Base-by-base conservation (phyloP, 2,113 vertebrate genomes). In the Nothocercus nigrocapillus region DNA sequence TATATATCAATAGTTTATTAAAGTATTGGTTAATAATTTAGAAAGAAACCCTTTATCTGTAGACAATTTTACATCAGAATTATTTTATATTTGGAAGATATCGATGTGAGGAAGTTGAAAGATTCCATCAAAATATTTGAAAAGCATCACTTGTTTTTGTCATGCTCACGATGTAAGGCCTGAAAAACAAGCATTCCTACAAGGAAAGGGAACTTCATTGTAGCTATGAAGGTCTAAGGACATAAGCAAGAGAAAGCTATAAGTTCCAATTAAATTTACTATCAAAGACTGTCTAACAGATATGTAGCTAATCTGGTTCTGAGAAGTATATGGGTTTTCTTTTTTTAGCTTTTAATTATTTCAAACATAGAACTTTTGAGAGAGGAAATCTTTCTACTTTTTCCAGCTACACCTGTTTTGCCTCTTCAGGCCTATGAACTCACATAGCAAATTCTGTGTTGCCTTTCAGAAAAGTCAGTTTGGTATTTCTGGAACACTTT, bases 191-290 rank as follows among this genome's bases (percentile, higher is more conserved):
- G 11, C 11, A 56, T 72, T 89, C 56, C 32, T 3, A 18, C 32
- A n/a, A 34, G 28, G 5, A 76, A 17, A 4, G 1, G 18, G 27
- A 77, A 44, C 13, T 69, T 82, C 84, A 32, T 27, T 69, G 36
- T 20, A 58, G 28, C 27, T 83, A 20, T 80, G 5, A n/a, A 77
- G 62, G 20, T 94, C 44, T 90, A 45, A 85, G 56, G 40, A 88
- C 36, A 40, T 32, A 70, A 92, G 8, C 30, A 88, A 75, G 38
- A 85, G 21, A 49, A 85, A 83, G 40, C 70, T 92, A 69, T 81
- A n/a, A 40, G 36, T 93, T 93, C 68, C 36, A 91, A 54, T 92
- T 88, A 93, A 74, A 67, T 82, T 36, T 74, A 90, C 73, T 93
- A 68, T 92, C 72, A 81, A 72, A 92, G 30, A 67, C 75, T 34